phyloP scores from a whole-genome alignment of 2,888 invertebrate species.

The Leuctra nigra region DNA sequence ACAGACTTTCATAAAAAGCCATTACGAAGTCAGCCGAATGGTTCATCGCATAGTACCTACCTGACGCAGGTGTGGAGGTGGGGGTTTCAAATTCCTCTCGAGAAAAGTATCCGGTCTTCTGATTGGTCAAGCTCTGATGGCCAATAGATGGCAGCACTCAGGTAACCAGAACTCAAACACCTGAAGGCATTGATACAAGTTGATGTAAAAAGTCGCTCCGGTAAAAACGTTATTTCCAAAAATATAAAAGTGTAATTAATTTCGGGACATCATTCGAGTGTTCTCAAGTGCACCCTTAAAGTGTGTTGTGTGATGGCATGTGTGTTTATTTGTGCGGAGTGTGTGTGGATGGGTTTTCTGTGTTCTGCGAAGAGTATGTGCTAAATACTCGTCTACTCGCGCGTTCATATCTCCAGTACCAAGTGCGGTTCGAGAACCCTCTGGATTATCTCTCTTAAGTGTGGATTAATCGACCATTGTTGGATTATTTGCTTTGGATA shows the following conservation, averaged over 20 bases:
- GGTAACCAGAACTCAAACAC: slow-evolving; percentile 10
- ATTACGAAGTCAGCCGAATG: slow-evolving; percentile 5
- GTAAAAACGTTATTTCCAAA: no score
- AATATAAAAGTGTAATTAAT: background rate
- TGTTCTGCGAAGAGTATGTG: no score
- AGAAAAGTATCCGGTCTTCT: background rate
- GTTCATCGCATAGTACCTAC: background rate
- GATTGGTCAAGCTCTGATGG: slow-evolving; percentile 4
- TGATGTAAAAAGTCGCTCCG: no score
- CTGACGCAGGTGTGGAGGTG: background rate
- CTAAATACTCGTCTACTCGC: no score
- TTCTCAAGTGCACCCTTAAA: no score
- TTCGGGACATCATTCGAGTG: no score
- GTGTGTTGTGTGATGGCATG: background rate
- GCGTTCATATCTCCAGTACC: no score
- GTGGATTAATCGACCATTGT: background rate
- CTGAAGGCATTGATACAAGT: no score
- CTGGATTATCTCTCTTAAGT: background rate
- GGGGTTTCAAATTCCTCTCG: background rate
- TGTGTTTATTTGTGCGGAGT: background rate
- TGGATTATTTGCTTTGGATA: background rate
- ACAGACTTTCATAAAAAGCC: background rate
- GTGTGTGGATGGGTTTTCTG: background rate
- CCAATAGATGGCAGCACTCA: slow-evolving; percentile 1
- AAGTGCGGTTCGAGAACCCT: background rate